phyloP scores from a whole-genome alignment of 2,797 vertebrate species.

The Phrynocephalus vlangalii region DNA sequence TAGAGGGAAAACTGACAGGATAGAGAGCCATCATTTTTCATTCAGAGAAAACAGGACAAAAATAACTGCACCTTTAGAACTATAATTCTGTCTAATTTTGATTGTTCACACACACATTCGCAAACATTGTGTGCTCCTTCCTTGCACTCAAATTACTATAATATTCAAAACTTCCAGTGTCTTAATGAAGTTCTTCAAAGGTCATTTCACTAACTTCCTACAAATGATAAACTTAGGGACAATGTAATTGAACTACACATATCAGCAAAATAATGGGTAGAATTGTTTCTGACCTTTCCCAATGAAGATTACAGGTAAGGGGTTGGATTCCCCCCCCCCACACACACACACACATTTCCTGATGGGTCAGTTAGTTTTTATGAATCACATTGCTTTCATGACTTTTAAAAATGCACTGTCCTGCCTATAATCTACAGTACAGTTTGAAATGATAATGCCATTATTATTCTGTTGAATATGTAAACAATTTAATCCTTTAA shows the following conservation, averaged over 20 bases:
- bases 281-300: neutral
- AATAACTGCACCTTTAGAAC: constrained; percentile 1
- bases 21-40: neutral
- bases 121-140: neutral
- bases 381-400: neutral
- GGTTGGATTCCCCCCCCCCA: neutral
- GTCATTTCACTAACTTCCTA: neutral
- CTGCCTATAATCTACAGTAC: neutral
- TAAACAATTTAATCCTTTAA: neutral
- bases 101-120: constrained; percentile 1
- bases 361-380: neutral
- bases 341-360: neutral
- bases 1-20: neutral
- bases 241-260: neutral
- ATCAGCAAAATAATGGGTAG: neutral
- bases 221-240: neutral
- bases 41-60: neutral
- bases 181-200: constrained; percentile 6
- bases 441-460: neutral
- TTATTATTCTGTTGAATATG: neutral
- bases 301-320: neutral
- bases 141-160: constrained; percentile 3
- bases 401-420: neutral
- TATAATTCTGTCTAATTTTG: constrained; percentile 19
- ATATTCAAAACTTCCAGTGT: neutral